Evolutionary conservation across 2,113 vertebrate species (phyloP), one percentile per base, ranked within the genome.

Genomic region (Dipodomys spectabilis): DNA sequence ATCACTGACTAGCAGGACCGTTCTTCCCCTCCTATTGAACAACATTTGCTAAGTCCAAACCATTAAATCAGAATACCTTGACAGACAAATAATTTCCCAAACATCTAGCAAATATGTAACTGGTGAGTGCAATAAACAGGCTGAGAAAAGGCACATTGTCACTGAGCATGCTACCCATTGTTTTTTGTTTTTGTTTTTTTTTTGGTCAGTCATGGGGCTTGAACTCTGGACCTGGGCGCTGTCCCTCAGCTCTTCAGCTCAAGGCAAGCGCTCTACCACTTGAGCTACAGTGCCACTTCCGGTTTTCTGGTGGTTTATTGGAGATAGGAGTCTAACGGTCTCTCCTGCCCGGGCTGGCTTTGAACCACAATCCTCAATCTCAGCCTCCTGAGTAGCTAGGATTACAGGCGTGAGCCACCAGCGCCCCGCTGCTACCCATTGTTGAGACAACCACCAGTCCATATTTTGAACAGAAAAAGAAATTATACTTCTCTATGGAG

Each of bases 151-250:
- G 3, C 45, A 84, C 20, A 5, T 1, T 32, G 18, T 75, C 62
- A 25, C 3, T 57, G 27, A 6, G 0, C 30, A 1, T 44, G 18
- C 1, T 10, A 35, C 9, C 28, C 1, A 5, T n/a, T 39, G 27
- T 1, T 67, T n/a, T n/a, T n/a, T n/a, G n/a, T n/a, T n/a, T n/a
- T n/a, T n/a, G n/a, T n/a, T n/a, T n/a, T n/a, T n/a, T n/a, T n/a
- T n/a, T n/a, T n/a, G n/a, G n/a, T n/a, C n/a, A n/a, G n/a, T n/a
- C n/a, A n/a, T n/a, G n/a, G n/a, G n/a, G n/a, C n/a, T n/a, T n/a
- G n/a, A n/a, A n/a, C n/a, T n/a, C n/a, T n/a, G n/a, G n/a, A n/a
- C n/a, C n/a, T n/a, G n/a, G n/a, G n/a, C n/a, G n/a, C n/a, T n/a
- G n/a, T n/a, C n/a, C n/a, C n/a, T n/a, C n/a, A n/a, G n/a, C n/a